Percentiles rank a stretch among this genome's conserved stretches.
These are phyloP conservation scores for Temnothorax longispinosus DNA, from an alignment of 1,140 invertebrate species.

Conservation along the genomic window DNA sequence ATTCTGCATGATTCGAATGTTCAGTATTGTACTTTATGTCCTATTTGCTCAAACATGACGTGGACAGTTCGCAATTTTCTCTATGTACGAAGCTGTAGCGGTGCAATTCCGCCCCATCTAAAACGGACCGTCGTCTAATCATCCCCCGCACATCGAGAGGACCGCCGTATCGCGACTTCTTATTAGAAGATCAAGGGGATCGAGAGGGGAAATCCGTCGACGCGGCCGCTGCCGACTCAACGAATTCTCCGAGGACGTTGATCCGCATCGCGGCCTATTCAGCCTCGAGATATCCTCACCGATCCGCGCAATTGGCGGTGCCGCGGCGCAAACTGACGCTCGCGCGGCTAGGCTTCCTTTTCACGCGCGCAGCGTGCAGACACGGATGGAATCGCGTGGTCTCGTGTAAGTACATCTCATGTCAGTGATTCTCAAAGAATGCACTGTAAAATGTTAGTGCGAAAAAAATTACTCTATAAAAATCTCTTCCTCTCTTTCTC, in stretches of 20 bases:
- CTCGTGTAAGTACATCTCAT: background rate
- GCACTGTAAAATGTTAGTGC: background rate
- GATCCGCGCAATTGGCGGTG: constrained; percentile 52
- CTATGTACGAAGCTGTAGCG: constrained; percentile 14
- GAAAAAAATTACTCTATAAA: background rate
- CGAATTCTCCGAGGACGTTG: constrained; percentile 69
- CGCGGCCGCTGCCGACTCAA: constrained; percentile 29
- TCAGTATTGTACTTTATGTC: background rate
- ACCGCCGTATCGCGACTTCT: constrained; percentile 61
- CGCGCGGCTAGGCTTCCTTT: constrained; percentile 73
- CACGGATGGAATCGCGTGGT: constrained; percentile 25
- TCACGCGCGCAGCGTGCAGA: constrained; percentile 72
- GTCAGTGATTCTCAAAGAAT: constrained; percentile 40
- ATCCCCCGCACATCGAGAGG: constrained; percentile 24
- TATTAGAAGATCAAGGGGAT: constrained; percentile 68
- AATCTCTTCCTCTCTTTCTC: background rate
- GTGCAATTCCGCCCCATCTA: background rate
- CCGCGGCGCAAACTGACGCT: constrained; percentile 61
- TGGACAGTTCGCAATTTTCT: background rate
- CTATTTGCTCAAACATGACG: background rate
- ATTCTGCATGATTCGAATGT: background rate
- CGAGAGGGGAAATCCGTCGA: constrained; percentile 56
- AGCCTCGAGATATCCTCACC: constrained; percentile 48
- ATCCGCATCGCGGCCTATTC: constrained; percentile 64
- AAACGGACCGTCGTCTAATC: constrained; percentile 43